phyloP scores from a whole-genome alignment of 2,888 invertebrate species.

The Cantharis nigra region DNA sequence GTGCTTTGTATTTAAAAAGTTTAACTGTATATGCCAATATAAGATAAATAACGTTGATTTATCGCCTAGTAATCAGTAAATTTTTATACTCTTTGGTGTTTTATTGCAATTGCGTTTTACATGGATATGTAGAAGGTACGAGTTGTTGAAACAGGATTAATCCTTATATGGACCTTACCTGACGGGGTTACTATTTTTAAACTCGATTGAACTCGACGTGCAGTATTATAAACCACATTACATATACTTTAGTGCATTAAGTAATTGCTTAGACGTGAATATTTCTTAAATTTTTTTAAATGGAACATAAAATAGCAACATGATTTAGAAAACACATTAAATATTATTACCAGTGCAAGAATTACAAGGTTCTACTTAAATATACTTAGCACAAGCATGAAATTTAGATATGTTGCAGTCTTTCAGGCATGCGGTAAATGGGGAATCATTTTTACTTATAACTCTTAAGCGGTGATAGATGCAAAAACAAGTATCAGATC shows the following conservation, averaged over 20 bases:
- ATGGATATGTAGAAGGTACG: slow-evolving; percentile 6
- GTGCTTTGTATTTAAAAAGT: neutral
- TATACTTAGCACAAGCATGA: neutral
- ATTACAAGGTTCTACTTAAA: neutral
- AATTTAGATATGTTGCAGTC: neutral
- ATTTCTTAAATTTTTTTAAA: neutral
- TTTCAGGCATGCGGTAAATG: neutral
- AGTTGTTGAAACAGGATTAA: slow-evolving; percentile 15
- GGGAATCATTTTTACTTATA: neutral
- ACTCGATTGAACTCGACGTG: slow-evolving; percentile 24
- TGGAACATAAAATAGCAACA: neutral
- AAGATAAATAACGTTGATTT: neutral
- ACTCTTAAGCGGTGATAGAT: neutral
- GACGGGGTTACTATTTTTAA: slow-evolving; percentile 24
- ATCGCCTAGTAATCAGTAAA: neutral
- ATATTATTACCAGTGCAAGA: neutral
- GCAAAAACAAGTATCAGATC: neutral
- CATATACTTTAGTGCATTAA: neutral
- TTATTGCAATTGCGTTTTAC: slow-evolving; percentile 3
- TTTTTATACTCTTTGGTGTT: neutral
- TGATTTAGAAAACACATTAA: neutral
- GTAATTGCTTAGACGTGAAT: neutral
- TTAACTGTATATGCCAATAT: neutral
- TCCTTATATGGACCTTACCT: slow-evolving; percentile 24
- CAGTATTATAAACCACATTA: slow-evolving; percentile 19